Conservation (phyloP, 1,140 invertebrate species). For the Meteorus sp. region DNA sequence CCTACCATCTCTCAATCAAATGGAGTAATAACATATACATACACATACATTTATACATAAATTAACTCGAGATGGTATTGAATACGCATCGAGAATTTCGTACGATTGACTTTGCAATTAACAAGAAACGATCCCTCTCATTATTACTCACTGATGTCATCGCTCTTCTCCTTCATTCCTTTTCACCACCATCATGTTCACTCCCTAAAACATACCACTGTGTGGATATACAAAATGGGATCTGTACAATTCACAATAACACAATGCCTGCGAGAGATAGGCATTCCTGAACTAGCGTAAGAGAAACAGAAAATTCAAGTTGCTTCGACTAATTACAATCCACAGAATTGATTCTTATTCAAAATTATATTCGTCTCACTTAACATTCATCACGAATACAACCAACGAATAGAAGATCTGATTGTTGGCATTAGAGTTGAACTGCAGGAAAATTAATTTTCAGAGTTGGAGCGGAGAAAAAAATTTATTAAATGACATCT, state of each 20-base stretch:
- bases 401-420: not conserved
- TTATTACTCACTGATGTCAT: too few species aligned
- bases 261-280: too few species aligned
- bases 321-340: conserved; percentile 15
- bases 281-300: not conserved
- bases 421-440: conserved; percentile 1
- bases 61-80: conserved; percentile 1
- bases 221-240: too few species aligned
- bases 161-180: not conserved
- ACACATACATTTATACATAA: too few species aligned
- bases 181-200: not conserved
- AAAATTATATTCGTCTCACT: not conserved
- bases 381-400: conserved; percentile 4
- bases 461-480: not conserved
- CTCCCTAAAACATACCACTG: too few species aligned
- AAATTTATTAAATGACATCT: not conserved
- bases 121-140: not conserved
- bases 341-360: conserved; percentile 8
- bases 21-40: too few species aligned
- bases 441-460: too few species aligned
- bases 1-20: too few species aligned
- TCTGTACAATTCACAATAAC: too few species aligned
- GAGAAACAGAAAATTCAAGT: not conserved
- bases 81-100: not conserved
- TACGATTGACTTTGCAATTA: conserved; percentile 18